phyloP scores from a whole-genome alignment of 1,140 invertebrate species.

The Charaxes varanes region DNA sequence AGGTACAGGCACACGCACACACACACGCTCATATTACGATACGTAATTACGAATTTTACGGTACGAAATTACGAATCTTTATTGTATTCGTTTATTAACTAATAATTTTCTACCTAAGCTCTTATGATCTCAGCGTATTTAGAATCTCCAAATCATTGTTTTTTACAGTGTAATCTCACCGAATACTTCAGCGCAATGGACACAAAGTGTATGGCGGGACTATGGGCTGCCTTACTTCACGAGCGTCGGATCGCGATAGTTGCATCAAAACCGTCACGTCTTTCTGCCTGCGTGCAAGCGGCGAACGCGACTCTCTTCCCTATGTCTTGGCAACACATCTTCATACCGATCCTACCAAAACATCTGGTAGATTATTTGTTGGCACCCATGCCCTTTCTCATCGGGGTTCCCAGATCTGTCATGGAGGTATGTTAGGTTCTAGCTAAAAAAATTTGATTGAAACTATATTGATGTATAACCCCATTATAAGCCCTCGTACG shows the following conservation, averaged over 20 bases:
- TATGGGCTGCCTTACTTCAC: constrained; percentile 95
- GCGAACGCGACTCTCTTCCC: constrained; percentile 95
- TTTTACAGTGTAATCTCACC: constrained; percentile 91
- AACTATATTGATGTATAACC: no score
- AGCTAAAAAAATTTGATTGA: no score
- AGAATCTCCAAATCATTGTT: no score
- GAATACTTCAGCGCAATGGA: constrained; percentile 97
- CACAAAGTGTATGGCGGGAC: constrained; percentile 91
- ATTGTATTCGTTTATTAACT: no score
- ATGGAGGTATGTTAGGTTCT: constrained; percentile 85
- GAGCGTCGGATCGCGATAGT: constrained; percentile 94
- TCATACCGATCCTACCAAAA: constrained; percentile 93
- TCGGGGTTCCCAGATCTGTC: constrained; percentile 90
- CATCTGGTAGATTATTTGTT: constrained; percentile 92
- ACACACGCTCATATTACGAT: no score
- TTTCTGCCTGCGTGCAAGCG: constrained; percentile 95
- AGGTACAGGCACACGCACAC: no score
- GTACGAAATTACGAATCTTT: no score
- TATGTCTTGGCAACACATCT: constrained; percentile 98
- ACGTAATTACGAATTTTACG: no score
- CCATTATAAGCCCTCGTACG: no score
- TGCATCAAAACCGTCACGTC: constrained; percentile 87
- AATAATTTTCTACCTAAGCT: no score
- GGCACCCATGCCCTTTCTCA: constrained; percentile 96
- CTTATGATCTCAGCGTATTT: no score